Base-by-base conservation (phyloP, 1,140 invertebrate species). In the Drosophila tani region DNA sequence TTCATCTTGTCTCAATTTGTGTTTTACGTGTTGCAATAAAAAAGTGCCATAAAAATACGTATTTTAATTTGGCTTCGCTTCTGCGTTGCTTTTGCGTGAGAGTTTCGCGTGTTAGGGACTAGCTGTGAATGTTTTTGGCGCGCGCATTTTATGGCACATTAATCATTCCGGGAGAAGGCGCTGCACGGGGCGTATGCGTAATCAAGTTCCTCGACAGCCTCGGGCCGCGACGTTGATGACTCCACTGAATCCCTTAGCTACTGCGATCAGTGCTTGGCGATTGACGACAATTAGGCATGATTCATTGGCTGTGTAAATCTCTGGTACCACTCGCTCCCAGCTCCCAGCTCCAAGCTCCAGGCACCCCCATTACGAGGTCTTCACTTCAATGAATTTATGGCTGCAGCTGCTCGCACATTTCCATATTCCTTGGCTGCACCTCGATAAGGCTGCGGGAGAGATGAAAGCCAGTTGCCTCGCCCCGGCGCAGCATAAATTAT, bases 11-110 rank as follows among this genome's bases (percentile, higher is more conserved):
- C 84, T 81, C 84, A 81, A 88, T 87, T 88, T 88, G 63, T 43
- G 81, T 81, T 87, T 87, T 83, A 87, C 84, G 81, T 81, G 84
- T 81, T 78, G 75, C 77, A 88, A 87, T 87, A 87, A 87, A 88
- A 87, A 78, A 32, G 17, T 55, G 84, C 84, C 73, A 87, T 87
- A 78, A 87, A 88, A 81, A 74, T 68, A 19, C 50, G 77, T 51
- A 64, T 65, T 81, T 70, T 74, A 63, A 74, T 75, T 69, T 75
- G 55, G 59, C 38, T 59, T 5, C 29, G 59, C 46, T 64, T 41
- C 32, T 66, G 66, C 46, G 53, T 58, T 47, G 71, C 60, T 58
- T 70, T 84, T 77, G 75, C 79, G 75, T 53, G 63, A 21, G 58
- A 63, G 59, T 67, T 82, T 82, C 24, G 84, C 83, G 84, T 87